Evolutionary conservation across 1,140 invertebrate species (phyloP), one percentile per base, ranked within the genome.

Genomic region (Drosophila nigromelanica): DNA sequence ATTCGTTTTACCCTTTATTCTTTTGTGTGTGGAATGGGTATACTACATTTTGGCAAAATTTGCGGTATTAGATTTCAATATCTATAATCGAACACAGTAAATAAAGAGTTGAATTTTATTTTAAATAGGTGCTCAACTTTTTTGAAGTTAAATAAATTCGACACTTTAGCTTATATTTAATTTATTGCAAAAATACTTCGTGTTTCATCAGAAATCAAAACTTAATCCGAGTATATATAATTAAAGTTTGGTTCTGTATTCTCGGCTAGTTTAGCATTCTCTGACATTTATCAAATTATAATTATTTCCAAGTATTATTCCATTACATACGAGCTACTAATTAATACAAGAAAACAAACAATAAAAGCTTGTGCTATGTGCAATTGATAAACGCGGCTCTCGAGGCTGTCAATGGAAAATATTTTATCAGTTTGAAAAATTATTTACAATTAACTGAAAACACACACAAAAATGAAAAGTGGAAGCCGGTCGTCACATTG

Each of bases 401-500:
- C 47, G 30, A 45, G 37, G n/a, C 45, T 11, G 54, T 72, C 62
- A 68, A 47, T 73, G 56, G 64, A 73, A 64, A 76, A 64, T 77
- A 77, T 69, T 80, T 80, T 70, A 76, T 81, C 64, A 75, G 67
- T 67, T 67, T 67, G 45, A 66, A 61, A 45, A 61, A 70, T 74
- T 61, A 87, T 79, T 82, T 69, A 86, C 68, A 78, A 56, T 66
- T 45, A 47, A 51, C 47, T 56, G n/a, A 52, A 51, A 60, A 63
- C 52, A 59, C 62, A 77, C 45, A 48, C 12, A 70, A 60, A 69
- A 58, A 35, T 18, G 59, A 52, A 80, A 80, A 85, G 63, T 75
- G 43, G 60, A 60, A 73, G 54, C 52, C 62, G 76, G 83, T 77
- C 83, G 83, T 77, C 83, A 71, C 66, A 69, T 69, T 87, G 83